phyloP scores from a whole-genome alignment of 2,888 invertebrate species.

The Eupithecia tripunctaria region DNA sequence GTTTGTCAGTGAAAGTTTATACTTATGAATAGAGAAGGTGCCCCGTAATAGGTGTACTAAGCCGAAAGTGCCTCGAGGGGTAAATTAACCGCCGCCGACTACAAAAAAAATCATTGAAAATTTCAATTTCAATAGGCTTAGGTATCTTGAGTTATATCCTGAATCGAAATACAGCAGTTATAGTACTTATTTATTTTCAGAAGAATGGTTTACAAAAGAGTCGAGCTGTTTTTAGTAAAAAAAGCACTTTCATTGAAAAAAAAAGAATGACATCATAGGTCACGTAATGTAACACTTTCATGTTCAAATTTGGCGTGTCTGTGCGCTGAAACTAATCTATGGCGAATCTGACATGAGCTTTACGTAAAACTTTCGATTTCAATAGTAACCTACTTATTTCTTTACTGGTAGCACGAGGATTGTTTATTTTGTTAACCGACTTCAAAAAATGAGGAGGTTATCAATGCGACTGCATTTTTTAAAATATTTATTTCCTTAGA shows the following conservation, averaged over 20 bases:
- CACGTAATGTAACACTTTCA: constrained; percentile 13
- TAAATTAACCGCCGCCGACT: neutral
- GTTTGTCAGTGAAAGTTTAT: constrained; percentile 7
- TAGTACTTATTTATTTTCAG: neutral
- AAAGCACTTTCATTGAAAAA: neutral
- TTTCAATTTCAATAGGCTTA: neutral
- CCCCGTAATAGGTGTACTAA: neutral
- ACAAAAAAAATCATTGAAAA: neutral
- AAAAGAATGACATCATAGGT: neutral
- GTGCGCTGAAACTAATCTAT: constrained; percentile 21
- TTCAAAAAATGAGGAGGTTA: no score
- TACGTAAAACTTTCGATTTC: constrained; percentile 27
- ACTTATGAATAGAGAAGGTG: no score
- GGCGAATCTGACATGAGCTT: constrained; percentile 26
- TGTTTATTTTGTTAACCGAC: no score
- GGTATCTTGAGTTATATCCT: neutral
- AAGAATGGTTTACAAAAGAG: neutral
- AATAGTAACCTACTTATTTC: neutral
- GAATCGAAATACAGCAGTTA: neutral
- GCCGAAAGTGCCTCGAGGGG: neutral
- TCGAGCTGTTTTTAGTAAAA: neutral
- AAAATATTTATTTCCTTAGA: no score
- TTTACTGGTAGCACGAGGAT: constrained; percentile 17
- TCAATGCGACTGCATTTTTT: no score
- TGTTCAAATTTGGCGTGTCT: constrained; percentile 23